These are phyloP conservation scores for Cavia porcellus DNA, from an alignment of 2,113 vertebrate species.

Conservation along the genomic window DNA sequence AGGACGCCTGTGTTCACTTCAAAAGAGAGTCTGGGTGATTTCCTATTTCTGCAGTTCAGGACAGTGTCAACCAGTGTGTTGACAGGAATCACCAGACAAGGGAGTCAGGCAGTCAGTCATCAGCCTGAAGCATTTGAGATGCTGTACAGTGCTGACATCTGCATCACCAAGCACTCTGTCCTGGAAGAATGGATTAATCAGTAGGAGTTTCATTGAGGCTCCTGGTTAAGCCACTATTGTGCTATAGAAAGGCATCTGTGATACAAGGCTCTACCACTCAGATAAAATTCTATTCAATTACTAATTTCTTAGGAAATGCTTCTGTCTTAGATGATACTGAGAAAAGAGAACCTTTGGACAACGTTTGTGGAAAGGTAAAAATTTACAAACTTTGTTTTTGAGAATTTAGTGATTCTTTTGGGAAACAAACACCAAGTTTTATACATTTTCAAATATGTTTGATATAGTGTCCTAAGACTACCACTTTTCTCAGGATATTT, in stretches of 20 bases:
- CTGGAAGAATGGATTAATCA: background rate
- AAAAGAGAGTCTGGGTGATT: conserved; percentile 28
- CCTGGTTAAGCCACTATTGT: background rate
- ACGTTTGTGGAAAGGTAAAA: background rate
- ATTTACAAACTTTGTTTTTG: conserved; percentile 3
- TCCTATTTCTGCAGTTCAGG: conserved; percentile 65
- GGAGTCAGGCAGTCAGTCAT: background rate
- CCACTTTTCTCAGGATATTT: conserved; percentile 24
- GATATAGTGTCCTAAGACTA: background rate
- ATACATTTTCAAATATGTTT: conserved; percentile 35
- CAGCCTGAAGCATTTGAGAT: background rate
- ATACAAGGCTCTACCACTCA: background rate
- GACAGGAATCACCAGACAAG: conserved; percentile 31
- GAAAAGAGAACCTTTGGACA: conserved; percentile 27
- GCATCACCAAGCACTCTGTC: background rate
- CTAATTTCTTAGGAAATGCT: conserved; percentile 6
- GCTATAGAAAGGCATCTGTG: background rate
- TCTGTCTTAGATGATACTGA: conserved; percentile 18
- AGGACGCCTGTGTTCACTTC: conserved; percentile 30
- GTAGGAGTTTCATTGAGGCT: background rate
- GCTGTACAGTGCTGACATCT: background rate
- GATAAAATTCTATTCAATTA: conserved; percentile 22
- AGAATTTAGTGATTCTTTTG: background rate
- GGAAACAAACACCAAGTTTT: conserved; percentile 9
- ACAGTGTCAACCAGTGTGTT: conserved; percentile 52